phyloP scores from a whole-genome alignment of 2,888 invertebrate genomes.

The Troides oblongomaculatus region DNA sequence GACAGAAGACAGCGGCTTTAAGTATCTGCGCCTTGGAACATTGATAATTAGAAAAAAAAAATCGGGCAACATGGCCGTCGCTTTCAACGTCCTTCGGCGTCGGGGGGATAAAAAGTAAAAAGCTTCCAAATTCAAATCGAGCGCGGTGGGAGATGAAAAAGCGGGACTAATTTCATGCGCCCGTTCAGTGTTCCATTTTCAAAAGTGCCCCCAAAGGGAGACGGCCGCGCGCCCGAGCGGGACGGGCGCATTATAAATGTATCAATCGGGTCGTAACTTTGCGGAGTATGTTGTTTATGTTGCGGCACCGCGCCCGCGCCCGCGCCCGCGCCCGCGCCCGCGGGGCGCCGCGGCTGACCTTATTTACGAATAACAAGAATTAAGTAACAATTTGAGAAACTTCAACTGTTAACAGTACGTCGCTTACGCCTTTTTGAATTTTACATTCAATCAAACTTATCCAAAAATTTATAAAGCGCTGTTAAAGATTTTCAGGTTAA shows the following conservation, averaged over 20 bases:
- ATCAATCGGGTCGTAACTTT: conserved; percentile 75
- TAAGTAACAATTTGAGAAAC: conserved; percentile 27
- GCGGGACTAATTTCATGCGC: conserved; percentile 74
- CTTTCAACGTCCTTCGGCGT: conserved; percentile 55
- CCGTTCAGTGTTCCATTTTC: conserved; percentile 69
- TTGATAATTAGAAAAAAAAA: conserved; percentile 67
- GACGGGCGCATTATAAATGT: conserved; percentile 64
- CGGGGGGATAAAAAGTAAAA: conserved; percentile 54
- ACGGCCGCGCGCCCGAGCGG: conserved; percentile 35
- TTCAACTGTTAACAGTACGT: conserved; percentile 2
- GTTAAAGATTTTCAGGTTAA: no score
- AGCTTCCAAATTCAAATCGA: conserved; percentile 67
- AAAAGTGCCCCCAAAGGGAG: conserved; percentile 56
- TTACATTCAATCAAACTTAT: background rate
- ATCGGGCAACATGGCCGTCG: conserved; percentile 62
- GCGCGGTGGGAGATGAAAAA: conserved; percentile 71
- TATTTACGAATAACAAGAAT: conserved; percentile 33
- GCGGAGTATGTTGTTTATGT: conserved; percentile 67
- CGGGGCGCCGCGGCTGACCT: conserved; percentile 31
- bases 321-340: conserved; percentile 42
- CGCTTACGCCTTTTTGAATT: background rate
- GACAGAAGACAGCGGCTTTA: conserved; percentile 38
- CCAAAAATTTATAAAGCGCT: no score
- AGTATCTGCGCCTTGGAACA: conserved; percentile 45
- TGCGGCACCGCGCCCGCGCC: conserved; percentile 36